These are phyloP conservation scores for Armadillidium nasatum DNA, from an alignment of 1,140 invertebrate genomes.

Conservation along the genomic window DNA sequence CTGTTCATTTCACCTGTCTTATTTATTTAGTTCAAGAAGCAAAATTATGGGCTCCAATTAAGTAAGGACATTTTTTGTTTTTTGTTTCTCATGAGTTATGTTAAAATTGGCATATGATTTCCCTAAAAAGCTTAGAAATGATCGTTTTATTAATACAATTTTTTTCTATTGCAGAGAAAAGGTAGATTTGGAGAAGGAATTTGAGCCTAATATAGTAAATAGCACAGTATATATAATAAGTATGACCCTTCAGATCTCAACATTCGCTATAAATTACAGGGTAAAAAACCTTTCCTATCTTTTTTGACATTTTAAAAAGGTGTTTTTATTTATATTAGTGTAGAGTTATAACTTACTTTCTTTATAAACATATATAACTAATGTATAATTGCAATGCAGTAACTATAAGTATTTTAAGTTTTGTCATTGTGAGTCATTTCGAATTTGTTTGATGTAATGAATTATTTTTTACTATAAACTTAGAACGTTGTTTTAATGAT, in stretches of 20 bases:
- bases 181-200: conserved; percentile 74
- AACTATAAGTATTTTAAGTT: no score
- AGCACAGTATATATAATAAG: conserved; percentile 98
- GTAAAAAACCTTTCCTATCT: conserved; percentile 56
- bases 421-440: no score
- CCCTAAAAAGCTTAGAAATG: neutral
- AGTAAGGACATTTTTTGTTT: conserved; percentile 41
- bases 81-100: no score
- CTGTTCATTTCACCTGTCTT: conserved; percentile 87
- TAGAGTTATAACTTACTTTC: no score
- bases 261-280: conserved; percentile 98
- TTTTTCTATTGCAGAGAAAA: conserved; percentile 30
- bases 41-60: conserved; percentile 47
- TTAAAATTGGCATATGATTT: no score
- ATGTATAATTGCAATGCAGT: no score
- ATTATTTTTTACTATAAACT: no score
- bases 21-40: conserved; percentile 84
- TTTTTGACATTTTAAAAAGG: no score
- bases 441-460: no score
- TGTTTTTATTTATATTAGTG: no score
- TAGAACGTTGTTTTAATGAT: no score
- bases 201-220: conserved; percentile 89
- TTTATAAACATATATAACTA: no score
- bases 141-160: neutral
- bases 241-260: conserved; percentile 92